Base-by-base conservation (phyloP, 2,888 invertebrate genomes). In the Trachelus iudaicus region DNA sequence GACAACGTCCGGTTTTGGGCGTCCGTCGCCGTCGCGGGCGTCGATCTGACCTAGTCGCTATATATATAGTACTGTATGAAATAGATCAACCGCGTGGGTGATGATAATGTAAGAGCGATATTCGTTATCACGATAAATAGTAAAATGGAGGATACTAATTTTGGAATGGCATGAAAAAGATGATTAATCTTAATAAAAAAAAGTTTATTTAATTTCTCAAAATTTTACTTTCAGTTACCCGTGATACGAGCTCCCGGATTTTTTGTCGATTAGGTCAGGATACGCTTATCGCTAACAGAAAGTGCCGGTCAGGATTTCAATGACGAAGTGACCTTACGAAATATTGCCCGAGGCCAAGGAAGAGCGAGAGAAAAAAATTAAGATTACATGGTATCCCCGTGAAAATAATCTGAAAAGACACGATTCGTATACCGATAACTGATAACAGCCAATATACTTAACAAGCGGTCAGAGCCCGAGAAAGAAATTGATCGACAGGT, bases 1-100 rank as follows among this genome's bases (percentile, higher is more conserved):
- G 76, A 79, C 76, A 80, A 78, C 80, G 71, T 71, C 31, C 31
- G 71, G 6, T 71, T 71, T 71, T 30, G 71, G 13, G 31, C 71
- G 71, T 33, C 71, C 71, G 2, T 2, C 23, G 15, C 3, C 35
- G 74, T 40, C 34, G 74, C 34, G 40, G 23, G 40, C 40, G 40
- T 56, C 40, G 40, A 56, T 56, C 40, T 23, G 15, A 15, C 40
- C 40, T 23, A 40, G 15, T 40, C 40, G 40, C 40, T 40, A 40
- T 40, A 40, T 15, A 40, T 15, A 37, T 23, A 23, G 0, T 23
- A 2, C 40, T 23, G 6, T 56, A 56, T 9, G 15, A 23, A 56
- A 23, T 56, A 56, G 23, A 56, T 23, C 15, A 6, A 15, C 40
- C 40, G 15, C 40, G 40, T 40, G 15, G 40, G 40, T 15, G 15